These are phyloP conservation scores for Amblyjoppa proteus DNA, from an alignment of 2,888 invertebrate genomes.

Conservation along the genomic window DNA sequence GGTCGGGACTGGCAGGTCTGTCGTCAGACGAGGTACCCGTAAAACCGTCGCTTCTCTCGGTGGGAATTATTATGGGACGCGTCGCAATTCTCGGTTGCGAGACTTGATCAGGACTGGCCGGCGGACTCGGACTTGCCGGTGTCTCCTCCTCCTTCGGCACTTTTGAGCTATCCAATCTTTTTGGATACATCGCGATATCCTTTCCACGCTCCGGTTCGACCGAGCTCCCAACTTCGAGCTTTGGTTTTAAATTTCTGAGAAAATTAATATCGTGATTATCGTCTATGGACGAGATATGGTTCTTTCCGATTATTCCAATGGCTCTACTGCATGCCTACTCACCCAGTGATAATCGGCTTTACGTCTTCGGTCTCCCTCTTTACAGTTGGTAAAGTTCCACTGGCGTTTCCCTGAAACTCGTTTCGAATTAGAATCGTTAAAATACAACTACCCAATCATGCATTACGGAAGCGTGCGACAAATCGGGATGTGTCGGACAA, in stretches of 20 bases:
- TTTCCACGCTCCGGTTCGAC: conserved; percentile 8
- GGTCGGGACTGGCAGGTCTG: conserved; percentile 77
- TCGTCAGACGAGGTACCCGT: conserved; percentile 61
- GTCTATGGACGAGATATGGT: background rate
- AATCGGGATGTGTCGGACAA: background rate
- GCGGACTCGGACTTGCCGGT: conserved; percentile 85
- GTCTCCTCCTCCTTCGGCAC: conserved; percentile 78
- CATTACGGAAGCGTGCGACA: conserved; percentile 73
- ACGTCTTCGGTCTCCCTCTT: conserved; percentile 66
- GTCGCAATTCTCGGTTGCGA: conserved; percentile 63
- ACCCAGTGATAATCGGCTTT: conserved; percentile 50
- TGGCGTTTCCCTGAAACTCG: conserved; percentile 79
- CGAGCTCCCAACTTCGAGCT: conserved; percentile 43
- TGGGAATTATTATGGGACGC: conserved; percentile 85
- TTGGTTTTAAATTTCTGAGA: conserved; percentile 54
- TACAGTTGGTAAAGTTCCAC: conserved; percentile 69
- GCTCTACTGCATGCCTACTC: conserved; percentile 39
- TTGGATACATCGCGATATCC: conserved; percentile 54
- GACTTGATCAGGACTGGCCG: conserved; percentile 79
- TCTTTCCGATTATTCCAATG: background rate
- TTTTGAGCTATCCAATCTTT: background rate
- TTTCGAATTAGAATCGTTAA: conserved; percentile 75
- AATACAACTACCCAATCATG: conserved; percentile 70
- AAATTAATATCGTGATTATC: conserved; percentile 21
- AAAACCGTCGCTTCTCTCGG: conserved; percentile 74